Evolutionary conservation across 2,797 vertebrate species (phyloP), one percentile per base, ranked within the genome.

Genomic region (Argyrosomus regius): DNA sequence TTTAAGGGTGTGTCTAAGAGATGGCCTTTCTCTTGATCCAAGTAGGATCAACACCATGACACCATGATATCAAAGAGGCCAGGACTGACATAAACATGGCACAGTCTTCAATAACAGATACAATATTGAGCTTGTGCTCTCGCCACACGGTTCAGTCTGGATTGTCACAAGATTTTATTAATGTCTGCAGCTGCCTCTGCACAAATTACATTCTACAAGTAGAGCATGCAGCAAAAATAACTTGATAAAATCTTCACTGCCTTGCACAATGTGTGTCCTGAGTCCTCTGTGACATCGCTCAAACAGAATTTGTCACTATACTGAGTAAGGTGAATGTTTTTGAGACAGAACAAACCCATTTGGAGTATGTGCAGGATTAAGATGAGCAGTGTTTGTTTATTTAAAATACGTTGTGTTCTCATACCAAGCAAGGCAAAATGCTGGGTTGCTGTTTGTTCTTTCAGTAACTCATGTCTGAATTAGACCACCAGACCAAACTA

Each of bases 11-110:
- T 52, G 59, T 66, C 24, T 69, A 62, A 61, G 66, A 80, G 39
- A 10, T 61, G 75, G 66, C 48, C 53, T 91, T 53, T 4, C 54
- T 83, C 22, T 67, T 84, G 72, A 72, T 89, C 74, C 62, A 62
- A 26, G 16, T 6, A 1, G 74, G 82, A 91, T 89, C 78, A 88
- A 83, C 89, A 72, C 80, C 70, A 77, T 90, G 24, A 78, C 85
- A 62, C 69, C 70, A 69, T 62, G 63, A 74, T 84, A 75, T 78
- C 77, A 62, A 72, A 86, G 75, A 80, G 64, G 52, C 26, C 1
- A 13, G 75, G 70, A 87, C 46, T 77, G 74, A 78, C 74, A 84
- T 20, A 75, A 81, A 81, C 63, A 77, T 77, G 81, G 70, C 80
- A 67, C 68, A 43, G 11, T 56, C 53, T 56, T 78, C 39, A 70